Percentiles rank a stretch among this genome's conserved stretches.
These are phyloP conservation scores for Microctenopoma stevenorrisi DNA, from an alignment of 2,797 vertebrate genomes.

Conservation along the genomic window DNA sequence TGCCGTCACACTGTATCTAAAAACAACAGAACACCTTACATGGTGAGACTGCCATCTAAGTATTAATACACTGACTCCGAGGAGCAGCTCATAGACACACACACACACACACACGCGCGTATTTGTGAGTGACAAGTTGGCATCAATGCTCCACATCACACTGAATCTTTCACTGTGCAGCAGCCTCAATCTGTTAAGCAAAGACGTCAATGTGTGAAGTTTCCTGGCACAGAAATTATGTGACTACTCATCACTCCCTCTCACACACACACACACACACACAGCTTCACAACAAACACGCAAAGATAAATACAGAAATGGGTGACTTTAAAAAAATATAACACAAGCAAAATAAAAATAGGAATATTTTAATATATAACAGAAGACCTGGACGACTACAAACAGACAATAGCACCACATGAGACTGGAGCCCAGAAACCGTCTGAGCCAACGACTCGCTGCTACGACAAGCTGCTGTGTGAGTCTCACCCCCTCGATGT, in stretches of 20 bases:
- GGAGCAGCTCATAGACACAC: conserved; percentile 6
- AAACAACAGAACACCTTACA: conserved; percentile 46
- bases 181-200: conserved; percentile 62
- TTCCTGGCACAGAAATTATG: conserved; percentile 47
- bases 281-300: background rate
- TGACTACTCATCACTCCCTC: conserved; percentile 11
- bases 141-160: conserved; percentile 17
- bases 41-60: conserved; percentile 33
- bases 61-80: conserved; percentile 26
- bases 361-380: too few species aligned
- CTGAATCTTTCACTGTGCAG: conserved; percentile 42
- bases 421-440: conserved; percentile 1
- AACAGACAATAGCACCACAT: background rate
- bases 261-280: background rate
- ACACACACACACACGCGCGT: conserved; percentile 9
- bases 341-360: background rate
- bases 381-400: background rate
- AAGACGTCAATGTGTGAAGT: conserved; percentile 72
- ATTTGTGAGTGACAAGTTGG: conserved; percentile 46
- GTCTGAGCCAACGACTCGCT: background rate
- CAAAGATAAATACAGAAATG: background rate
- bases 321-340: background rate
- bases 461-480: conserved; percentile 30
- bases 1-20: conserved; percentile 47
- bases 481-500: background rate